Conservation (phyloP, 2,888 invertebrate genomes). For the Philereme transversata region DNA sequence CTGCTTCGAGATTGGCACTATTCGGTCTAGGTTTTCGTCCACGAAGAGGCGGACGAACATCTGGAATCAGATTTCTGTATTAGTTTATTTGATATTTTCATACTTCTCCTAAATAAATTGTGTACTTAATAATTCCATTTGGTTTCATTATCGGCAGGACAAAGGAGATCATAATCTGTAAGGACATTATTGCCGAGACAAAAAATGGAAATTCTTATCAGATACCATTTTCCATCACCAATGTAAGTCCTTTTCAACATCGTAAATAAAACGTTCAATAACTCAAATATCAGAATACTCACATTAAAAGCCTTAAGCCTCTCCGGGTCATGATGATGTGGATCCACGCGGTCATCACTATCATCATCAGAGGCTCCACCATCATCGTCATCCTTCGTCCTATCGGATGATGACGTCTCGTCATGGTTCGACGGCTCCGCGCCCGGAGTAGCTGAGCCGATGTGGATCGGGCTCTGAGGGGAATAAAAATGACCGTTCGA, state of each 20-base stretch:
- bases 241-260: too few relatives aligned
- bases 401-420: slow-evolving; percentile 94
- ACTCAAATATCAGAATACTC: slow-evolving; percentile 61
- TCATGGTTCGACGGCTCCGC: slow-evolving; percentile 88
- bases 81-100: too few relatives aligned
- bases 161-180: too few relatives aligned
- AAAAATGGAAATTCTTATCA: too few relatives aligned
- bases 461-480: slow-evolving; percentile 87
- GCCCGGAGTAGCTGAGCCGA: slow-evolving; percentile 78
- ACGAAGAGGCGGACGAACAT: slow-evolving; percentile 99
- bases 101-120: too few relatives aligned
- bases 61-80: slow-evolving; percentile 77
- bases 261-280: too few relatives aligned
- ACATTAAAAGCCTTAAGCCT: slow-evolving; percentile 98
- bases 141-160: too few relatives aligned
- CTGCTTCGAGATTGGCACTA: slow-evolving; percentile 98
- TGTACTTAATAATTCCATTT: too few relatives aligned
- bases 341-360: slow-evolving; percentile 95
- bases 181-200: too few relatives aligned
- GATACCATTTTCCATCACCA: too few relatives aligned
- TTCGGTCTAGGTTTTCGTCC: slow-evolving; percentile 97
- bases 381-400: slow-evolving; percentile 91
- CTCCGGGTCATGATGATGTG: slow-evolving; percentile 95
- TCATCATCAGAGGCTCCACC: slow-evolving; percentile 90
- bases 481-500: slow-evolving; percentile 10